Evolutionary conservation across 2,113 vertebrate genomes (phyloP), one percentile per base, ranked within the genome.

Genomic region (Bufo gargarizans): DNA sequence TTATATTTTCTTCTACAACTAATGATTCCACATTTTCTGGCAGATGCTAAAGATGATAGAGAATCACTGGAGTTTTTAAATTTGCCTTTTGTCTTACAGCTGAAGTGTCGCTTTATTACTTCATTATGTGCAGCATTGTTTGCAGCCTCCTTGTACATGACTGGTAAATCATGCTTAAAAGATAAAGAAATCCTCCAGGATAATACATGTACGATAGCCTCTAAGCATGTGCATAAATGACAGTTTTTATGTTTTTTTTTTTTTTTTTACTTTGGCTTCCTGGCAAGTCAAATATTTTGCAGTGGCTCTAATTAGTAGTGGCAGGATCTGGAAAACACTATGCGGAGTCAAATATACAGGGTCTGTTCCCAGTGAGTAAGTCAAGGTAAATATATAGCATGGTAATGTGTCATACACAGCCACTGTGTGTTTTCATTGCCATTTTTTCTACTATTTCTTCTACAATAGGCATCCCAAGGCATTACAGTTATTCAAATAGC

Each of bases 241-340:
- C 71, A 74, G 22, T 74, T 47, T 74, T 47, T 74, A 71, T 82
- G 59, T 47, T 86, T 49, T 55, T 58, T 55, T 86, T 49, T 55
- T 58, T 55, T 69, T 67, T 59, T 74, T 49, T n/a, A 58, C 65
- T 87, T 55, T 72, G 71, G 86, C 86, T 87, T 74, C 53, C 63
- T 82, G 86, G 86, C 86, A 87, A 87, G 77, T 87, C 67, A 74
- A 56, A 82, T 87, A 82, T 87, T 74, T 87, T 19, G 22, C 53
- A 72, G 43, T 56, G n/a, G 78, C 63, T 82, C 86, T 87, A 87
- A 87, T 87, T 82, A 87, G 86, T 72, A 71, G 77, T 87, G 86
- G 86, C 86, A 87, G 86, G 50, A 80, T 87, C 86, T 82, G 65
- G 50, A 87, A 50, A 61, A 71, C 77, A 81, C 86, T 69, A 71